Percentiles rank a stretch among this genome's conserved stretches.
Conservation (phyloP, 2,113 vertebrate genomes). For the Microcebus ravelobensis region DNA sequence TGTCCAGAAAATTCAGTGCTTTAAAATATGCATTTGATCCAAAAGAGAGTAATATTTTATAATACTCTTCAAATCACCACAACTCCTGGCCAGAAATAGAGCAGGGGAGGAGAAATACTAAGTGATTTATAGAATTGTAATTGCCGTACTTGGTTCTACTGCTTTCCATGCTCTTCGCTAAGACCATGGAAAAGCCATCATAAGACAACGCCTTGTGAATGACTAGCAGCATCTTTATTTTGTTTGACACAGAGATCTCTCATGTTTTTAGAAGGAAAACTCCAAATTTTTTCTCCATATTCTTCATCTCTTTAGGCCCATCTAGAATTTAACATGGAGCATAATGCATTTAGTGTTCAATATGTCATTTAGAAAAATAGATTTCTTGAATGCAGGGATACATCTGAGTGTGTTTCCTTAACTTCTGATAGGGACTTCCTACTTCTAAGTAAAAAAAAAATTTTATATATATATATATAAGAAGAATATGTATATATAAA, state of each 20-base stretch:
- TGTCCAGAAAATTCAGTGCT: not conserved
- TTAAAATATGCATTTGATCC: conserved; percentile 8
- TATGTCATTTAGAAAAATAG: not conserved
- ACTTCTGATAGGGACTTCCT: not conserved
- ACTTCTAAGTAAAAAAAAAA: not conserved
- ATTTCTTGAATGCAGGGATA: not conserved
- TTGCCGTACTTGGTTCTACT: not conserved
- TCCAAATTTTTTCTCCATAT: not conserved
- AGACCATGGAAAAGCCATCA: not conserved
- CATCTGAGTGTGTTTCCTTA: not conserved
- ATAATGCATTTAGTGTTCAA: not conserved
- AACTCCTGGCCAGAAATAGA: not conserved
- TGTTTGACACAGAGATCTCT: conserved; percentile 24
- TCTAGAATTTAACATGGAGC: not conserved
- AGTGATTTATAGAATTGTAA: not conserved
- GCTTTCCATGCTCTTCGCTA: not conserved
- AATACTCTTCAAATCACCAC: not conserved
- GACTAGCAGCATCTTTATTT: not conserved
- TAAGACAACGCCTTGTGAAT: not conserved
- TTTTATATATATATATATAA: not conserved
- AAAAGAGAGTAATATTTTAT: not conserved
- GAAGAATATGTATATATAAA: too few species aligned
- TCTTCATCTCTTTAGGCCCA: not conserved
- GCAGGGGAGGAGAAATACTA: not conserved
- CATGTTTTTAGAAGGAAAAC: not conserved